A percentile compares a stretch with the other conserved stretches of the same genome.
phyloP scores from a whole-genome alignment of 2,797 vertebrate genomes.

The Spheniscus humboldti region DNA sequence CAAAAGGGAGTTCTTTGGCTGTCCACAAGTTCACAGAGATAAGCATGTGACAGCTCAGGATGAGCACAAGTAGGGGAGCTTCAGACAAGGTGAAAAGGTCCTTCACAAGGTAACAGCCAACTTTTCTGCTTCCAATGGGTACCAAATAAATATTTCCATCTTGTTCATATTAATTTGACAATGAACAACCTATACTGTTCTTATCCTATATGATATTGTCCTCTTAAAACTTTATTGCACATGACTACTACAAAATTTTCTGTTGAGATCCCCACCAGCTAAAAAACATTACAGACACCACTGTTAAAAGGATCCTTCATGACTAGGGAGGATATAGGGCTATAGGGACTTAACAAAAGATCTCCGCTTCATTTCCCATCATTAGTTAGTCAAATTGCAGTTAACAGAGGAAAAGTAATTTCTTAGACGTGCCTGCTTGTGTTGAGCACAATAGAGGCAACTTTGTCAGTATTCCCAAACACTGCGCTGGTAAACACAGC shows the following conservation, averaged over 20 bases:
- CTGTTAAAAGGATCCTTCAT: background rate
- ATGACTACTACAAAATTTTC: background rate
- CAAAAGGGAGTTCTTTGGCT: background rate
- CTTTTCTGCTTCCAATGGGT: background rate
- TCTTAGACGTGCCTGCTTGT: background rate
- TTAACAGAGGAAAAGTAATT: background rate
- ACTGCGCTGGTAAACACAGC: background rate
- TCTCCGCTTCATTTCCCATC: background rate
- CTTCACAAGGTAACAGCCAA: background rate
- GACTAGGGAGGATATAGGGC: background rate
- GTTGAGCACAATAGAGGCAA: background rate
- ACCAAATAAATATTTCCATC: background rate
- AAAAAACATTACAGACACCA: background rate
- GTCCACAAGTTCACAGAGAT: background rate
- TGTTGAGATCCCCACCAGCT: background rate
- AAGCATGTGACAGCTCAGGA: background rate
- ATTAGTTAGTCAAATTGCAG: background rate
- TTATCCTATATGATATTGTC: background rate
- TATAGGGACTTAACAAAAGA: background rate
- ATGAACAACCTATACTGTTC: background rate
- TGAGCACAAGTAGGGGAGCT: accelerated
- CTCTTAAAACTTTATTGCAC: background rate
- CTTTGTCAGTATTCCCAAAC: background rate
- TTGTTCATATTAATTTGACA: background rate
- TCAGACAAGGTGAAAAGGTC: background rate